Evolutionary conservation across 2,888 invertebrate species (phyloP), one percentile per base, ranked within the genome.

Genomic region (Leucophora obtusa): DNA sequence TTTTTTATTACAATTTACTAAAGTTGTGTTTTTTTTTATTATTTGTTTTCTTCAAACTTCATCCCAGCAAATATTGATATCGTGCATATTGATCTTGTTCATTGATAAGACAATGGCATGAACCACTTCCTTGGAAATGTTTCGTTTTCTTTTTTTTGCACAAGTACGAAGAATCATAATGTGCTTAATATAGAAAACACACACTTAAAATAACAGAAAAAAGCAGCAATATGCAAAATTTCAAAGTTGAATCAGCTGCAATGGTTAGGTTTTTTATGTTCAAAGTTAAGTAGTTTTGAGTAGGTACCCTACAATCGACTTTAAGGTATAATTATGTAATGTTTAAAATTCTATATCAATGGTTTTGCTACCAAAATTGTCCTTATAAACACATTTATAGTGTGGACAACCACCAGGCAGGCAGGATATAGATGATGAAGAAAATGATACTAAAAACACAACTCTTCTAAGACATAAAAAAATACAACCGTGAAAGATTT

Each of bases 71-170:
- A 86, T 88, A 89, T 89, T 89, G 89, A 89, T 89, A 89, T 89
- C 89, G 89, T 89, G 89, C 88, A 88, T 89, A 89, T 89, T 88
- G 89, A 89, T 89, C 89, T 89, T 89, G 89, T 89, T 88, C 85
- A 84, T 79, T 86, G 89, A 89, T 89, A 89, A 89, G 87, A 85
- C 86, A 82, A 85, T 82, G 86, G 85, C 86, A 85, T 86, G 86
- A 86, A 87, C 86, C 88, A 87, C 88, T 89, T 89, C 89, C 86
- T 86, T 86, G 87, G 89, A 89, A 89, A 86, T 85, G 84, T 84
- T 83, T 86, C 58, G 69, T 73, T 71, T 62, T 83, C 84, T 73
- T 70, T 62, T 83, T 84, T 71, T 71, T 65, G 15, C 33, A 14
- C 18, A 66, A 71, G 54, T 75, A 75, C 68, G 47, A 50, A 50